These are phyloP conservation scores for Drosophila tani DNA, from an alignment of 1,140 invertebrate species.

Conservation along the genomic window DNA sequence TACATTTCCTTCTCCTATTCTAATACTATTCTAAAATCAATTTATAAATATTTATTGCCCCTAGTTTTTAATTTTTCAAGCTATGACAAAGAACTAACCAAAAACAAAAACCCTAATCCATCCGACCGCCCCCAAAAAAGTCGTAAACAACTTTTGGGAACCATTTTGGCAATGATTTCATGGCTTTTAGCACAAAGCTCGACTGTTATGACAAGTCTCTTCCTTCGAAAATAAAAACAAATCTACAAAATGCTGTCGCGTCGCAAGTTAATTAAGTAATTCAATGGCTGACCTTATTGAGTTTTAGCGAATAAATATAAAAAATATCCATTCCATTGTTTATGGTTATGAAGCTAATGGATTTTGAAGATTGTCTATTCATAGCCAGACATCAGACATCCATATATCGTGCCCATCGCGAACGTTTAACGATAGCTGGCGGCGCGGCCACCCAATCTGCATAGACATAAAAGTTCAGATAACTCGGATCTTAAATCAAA, in stretches of 20 bases:
- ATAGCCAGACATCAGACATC: conserved; percentile 2
- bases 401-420: conserved; percentile 18
- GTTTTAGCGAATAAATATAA: conserved; percentile 23
- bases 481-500: background rate
- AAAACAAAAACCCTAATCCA: background rate
- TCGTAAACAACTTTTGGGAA: background rate
- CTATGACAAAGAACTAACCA: background rate
- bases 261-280: conserved; percentile 37
- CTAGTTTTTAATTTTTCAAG: background rate
- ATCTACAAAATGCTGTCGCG: background rate
- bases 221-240: background rate
- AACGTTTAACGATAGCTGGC: conserved; percentile 24
- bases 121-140: background rate
- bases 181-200: conserved; percentile 1
- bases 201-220: conserved; percentile 2
- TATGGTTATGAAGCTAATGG: conserved; percentile 67
- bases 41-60: no score
- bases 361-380: conserved; percentile 45
- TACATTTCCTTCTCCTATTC: background rate
- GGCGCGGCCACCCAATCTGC: conserved; percentile 24
- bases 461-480: conserved; percentile 18
- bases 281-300: conserved; percentile 45
- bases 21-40: background rate
- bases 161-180: background rate
- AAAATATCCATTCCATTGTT: conserved; percentile 45